Conservation (phyloP, 1,140 invertebrate species). For the Carposina sasakii region DNA sequence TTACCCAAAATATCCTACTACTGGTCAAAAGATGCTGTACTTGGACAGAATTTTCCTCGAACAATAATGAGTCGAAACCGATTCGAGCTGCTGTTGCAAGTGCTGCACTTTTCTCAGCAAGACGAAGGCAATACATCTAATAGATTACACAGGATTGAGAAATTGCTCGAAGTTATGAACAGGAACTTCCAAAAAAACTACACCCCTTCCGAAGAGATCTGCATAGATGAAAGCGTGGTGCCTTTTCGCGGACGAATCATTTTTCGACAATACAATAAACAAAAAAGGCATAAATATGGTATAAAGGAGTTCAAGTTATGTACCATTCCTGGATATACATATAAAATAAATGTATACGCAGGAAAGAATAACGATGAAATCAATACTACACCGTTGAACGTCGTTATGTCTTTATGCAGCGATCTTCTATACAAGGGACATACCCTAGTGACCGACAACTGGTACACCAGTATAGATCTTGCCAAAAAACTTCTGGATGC, state of each 20-base stretch:
- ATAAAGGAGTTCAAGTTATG: slow-evolving; percentile 53
- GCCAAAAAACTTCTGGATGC: slow-evolving; percentile 37
- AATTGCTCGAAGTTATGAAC: slow-evolving; percentile 7
- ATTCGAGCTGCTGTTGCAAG: slow-evolving; percentile 29
- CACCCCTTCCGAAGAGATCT: slow-evolving; percentile 31
- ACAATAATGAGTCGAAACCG: slow-evolving; percentile 26
- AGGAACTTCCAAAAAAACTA: slow-evolving; percentile 33
- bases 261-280: slow-evolving; percentile 45
- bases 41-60: slow-evolving; percentile 17
- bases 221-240: slow-evolving; percentile 33
- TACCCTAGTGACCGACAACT: slow-evolving; percentile 48
- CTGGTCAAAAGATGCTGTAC: slow-evolving; percentile 25
- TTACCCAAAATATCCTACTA: slow-evolving; percentile 26
- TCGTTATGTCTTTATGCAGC: slow-evolving; percentile 27
- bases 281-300: slow-evolving; percentile 47
- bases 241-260: slow-evolving; percentile 44
- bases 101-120: slow-evolving; percentile 23
- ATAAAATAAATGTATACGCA: slow-evolving; percentile 35
- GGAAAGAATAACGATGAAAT: slow-evolving; percentile 19
- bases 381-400: slow-evolving; percentile 27
- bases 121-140: background rate
- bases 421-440: slow-evolving; percentile 35
- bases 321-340: slow-evolving; percentile 37
- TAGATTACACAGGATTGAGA: background rate
- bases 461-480: slow-evolving; percentile 44